Evolutionary conservation across 2,888 invertebrate species (phyloP).

Genomic region (Pseudanteris insignis): DNA sequence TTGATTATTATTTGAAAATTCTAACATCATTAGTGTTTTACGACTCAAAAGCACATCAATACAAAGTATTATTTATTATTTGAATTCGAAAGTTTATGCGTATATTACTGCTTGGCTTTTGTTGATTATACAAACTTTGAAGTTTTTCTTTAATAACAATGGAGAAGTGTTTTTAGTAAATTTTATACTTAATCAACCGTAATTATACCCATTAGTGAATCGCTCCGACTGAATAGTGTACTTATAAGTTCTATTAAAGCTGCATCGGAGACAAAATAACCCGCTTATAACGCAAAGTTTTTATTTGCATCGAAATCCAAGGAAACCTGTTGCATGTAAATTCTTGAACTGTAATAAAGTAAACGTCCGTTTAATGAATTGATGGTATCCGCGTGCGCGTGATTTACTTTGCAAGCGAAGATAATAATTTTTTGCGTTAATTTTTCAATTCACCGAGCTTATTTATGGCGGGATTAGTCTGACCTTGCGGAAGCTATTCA

Average conservation of each 20-base stretch:
- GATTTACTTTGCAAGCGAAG: constrained; percentile 16
- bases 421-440: constrained; percentile 9
- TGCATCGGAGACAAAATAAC: too few species aligned
- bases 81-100: too few species aligned
- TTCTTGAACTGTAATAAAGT: constrained; percentile 24
- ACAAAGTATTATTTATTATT: too few species aligned
- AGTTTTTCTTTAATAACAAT: constrained; percentile 17
- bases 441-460: constrained; percentile 5
- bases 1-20: too few species aligned
- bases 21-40: too few species aligned
- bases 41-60: too few species aligned
- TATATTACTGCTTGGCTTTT: too few species aligned
- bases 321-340: constrained; percentile 38
- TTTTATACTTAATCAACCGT: too few species aligned
- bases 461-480: constrained; percentile 10
- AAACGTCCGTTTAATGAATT: constrained; percentile 31
- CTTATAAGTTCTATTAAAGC: too few species aligned
- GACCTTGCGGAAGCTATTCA: constrained; percentile 25
- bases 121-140: constrained; percentile 16
- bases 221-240: too few species aligned
- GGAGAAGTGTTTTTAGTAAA: too few species aligned
- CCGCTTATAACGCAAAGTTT: constrained; percentile 11
- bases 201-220: too few species aligned
- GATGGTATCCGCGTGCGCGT: constrained; percentile 17
- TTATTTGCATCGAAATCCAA: constrained; percentile 21